Evolutionary conservation across 2,113 vertebrate genomes (phyloP).

Genomic region (Cyprichromis sp.): DNA sequence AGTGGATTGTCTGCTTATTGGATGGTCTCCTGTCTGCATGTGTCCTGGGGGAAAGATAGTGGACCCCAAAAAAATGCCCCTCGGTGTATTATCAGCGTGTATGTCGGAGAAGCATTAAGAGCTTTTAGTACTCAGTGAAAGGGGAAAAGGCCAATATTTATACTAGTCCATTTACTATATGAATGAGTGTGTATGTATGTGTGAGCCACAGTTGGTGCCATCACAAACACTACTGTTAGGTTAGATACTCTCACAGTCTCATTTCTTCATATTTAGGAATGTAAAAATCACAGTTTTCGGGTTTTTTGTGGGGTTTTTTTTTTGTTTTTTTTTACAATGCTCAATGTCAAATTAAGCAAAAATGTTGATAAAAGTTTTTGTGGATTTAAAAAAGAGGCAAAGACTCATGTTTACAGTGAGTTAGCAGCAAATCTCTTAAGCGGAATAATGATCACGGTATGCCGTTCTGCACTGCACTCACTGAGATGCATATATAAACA

Average conservation of each 20-base stretch:
- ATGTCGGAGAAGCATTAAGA: background rate
- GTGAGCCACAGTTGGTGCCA: background rate
- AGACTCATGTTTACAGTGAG: background rate
- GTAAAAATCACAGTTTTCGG: background rate
- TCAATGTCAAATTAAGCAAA: background rate
- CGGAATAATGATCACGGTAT: background rate
- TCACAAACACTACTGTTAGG: background rate
- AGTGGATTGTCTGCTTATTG: background rate
- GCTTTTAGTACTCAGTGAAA: background rate
- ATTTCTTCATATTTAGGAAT: background rate
- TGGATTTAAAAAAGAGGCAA: background rate
- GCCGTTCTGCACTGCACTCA: background rate
- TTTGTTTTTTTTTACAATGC: background rate
- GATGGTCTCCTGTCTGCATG: background rate
- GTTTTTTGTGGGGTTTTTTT: fast-evolving
- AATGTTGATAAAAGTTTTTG: background rate
- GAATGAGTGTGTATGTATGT: background rate
- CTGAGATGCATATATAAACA: background rate
- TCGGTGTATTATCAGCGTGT: background rate
- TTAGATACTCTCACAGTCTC: background rate
- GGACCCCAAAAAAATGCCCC: background rate
- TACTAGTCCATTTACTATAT: background rate
- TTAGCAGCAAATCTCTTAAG: background rate
- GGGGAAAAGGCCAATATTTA: background rate
- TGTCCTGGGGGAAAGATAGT: background rate